Conservation (phyloP, 2,797 vertebrate species). For the Cossypha heuglini region DNA sequence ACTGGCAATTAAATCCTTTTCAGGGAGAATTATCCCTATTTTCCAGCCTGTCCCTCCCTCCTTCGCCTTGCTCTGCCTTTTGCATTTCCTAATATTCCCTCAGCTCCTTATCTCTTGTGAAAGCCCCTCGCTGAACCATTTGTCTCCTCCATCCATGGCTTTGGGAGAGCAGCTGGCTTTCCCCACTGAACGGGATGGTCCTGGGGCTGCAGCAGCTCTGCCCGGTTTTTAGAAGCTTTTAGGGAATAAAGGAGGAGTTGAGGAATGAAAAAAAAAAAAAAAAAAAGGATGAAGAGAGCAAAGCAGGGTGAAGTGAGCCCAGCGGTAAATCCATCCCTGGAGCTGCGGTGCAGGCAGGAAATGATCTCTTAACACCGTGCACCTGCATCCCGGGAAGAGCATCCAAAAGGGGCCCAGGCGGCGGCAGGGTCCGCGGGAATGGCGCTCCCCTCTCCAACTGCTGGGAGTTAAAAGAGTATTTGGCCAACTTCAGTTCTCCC, state of each 20-base stretch:
- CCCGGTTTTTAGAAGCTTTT: background rate
- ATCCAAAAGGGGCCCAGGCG: conserved; percentile 57
- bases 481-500: background rate
- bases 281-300: background rate
- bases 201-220: background rate
- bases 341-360: conserved; percentile 54
- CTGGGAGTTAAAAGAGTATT: background rate
- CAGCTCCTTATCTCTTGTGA: background rate
- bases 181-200: background rate
- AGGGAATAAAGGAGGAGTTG: background rate
- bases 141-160: background rate
- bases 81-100: background rate
- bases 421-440: background rate
- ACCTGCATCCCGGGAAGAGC: conserved; percentile 56
- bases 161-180: conserved; percentile 11
- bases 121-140: background rate
- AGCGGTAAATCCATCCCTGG: conserved; percentile 53
- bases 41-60: background rate
- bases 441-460: background rate
- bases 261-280: background rate
- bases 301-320: background rate
- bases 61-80: background rate
- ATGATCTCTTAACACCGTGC: conserved; percentile 58
- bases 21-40: conserved; percentile 7
- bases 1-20: conserved; percentile 26